Evolutionary conservation across 2,113 vertebrate genomes (phyloP).

Genomic region (Bujurquina vittata): DNA sequence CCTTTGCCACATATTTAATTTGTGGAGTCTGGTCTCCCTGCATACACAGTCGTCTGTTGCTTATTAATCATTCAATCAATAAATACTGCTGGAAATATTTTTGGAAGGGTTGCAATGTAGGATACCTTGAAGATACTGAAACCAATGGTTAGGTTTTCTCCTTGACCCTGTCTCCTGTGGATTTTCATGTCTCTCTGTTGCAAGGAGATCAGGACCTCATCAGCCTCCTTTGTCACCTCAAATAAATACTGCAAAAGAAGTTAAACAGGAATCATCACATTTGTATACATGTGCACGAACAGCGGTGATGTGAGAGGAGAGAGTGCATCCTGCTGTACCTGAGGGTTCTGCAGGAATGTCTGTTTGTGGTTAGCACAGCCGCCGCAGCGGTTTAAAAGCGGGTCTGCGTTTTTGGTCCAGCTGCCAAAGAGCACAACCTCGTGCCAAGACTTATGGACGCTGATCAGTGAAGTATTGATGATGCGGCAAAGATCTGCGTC

Average conservation of each 20-base stretch:
- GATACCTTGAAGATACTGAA: conserved; percentile 89
- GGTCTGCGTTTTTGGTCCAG: conserved; percentile 86
- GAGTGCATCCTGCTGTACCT: conserved; percentile 77
- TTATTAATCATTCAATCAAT: too few species aligned
- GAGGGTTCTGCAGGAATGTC: conserved; percentile 96
- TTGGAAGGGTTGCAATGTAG: background rate
- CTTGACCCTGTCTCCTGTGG: conserved; percentile 83
- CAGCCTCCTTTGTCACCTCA: conserved; percentile 86
- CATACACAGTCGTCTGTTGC: too few species aligned
- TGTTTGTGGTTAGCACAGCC: conserved; percentile 89
- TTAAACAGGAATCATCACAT: background rate
- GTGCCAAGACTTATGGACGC: conserved; percentile 87
- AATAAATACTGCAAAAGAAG: conserved; percentile 84
- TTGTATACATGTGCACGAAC: background rate
- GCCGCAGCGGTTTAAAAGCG: conserved; percentile 87
- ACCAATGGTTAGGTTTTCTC: conserved; percentile 88
- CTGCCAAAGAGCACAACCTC: conserved; percentile 82
- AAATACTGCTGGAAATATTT: too few species aligned
- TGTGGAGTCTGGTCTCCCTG: too few species aligned
- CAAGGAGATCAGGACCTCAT: conserved; percentile 88
- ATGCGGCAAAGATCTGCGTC: conserved; percentile 88
- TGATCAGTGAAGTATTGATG: conserved; percentile 89
- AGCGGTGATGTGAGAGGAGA: background rate
- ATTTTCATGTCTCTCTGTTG: conserved; percentile 91
- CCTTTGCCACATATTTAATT: background rate